Evolutionary conservation across 2,113 vertebrate species (phyloP).

Genomic region (Rallus limicola): DNA sequence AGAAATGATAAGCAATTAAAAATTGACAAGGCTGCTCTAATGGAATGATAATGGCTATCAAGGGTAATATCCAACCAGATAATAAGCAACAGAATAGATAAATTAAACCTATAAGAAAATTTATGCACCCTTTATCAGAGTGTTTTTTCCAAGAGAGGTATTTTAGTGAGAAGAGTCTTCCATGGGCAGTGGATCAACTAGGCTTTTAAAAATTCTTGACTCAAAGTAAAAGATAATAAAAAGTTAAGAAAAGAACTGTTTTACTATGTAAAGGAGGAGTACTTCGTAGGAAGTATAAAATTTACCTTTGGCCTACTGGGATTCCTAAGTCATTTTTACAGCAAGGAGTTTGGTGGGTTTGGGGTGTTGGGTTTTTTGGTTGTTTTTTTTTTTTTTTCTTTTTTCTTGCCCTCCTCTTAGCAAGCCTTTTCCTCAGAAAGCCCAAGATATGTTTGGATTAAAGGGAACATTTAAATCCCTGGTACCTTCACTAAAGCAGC

Average conservation of each 20-base stretch:
- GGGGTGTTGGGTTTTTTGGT: too few species aligned
- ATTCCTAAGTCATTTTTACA: not conserved
- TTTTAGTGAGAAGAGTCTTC: not conserved
- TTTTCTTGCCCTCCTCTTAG: not conserved
- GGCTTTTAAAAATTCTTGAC: not conserved
- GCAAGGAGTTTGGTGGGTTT: not conserved
- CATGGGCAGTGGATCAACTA: rapidly evolving
- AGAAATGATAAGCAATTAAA: not conserved
- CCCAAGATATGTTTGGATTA: not conserved
- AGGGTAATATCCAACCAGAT: not conserved
- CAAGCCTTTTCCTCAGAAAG: not conserved
- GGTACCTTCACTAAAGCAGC: not conserved
- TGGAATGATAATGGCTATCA: not conserved
- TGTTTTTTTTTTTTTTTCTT: too few species aligned
- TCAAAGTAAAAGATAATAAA: not conserved
- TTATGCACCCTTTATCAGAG: not conserved
- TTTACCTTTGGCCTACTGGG: not conserved
- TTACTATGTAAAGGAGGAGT: not conserved
- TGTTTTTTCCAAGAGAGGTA: not conserved
- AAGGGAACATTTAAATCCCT: not conserved
- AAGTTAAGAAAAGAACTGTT: not conserved
- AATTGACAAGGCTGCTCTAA: not conserved
- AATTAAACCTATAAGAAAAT: not conserved
- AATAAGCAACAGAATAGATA: not conserved
- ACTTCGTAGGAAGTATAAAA: not conserved